Base-by-base conservation (phyloP, 2,797 vertebrate species). In the Mus minutoides region DNA sequence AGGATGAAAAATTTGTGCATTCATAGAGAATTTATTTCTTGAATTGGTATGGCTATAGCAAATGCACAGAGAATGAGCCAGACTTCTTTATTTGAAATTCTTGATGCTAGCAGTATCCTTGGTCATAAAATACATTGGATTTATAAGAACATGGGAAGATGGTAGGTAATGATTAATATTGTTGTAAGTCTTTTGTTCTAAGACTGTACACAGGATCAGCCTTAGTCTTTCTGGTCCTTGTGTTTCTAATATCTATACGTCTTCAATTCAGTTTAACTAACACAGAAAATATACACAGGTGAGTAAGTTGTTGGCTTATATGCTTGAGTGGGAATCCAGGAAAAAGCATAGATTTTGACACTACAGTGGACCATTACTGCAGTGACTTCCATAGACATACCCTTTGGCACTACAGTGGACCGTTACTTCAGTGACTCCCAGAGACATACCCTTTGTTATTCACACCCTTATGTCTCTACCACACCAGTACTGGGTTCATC, bases 11-110 rank as follows among this genome's bases (percentile, higher is more conserved):
- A 78, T 52, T 40, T 82, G 75, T 22, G 79, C 92, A 94, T 92
- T 92, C 40, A 89, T 58, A 58, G 3, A 37, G 75, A 92, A 91
- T 94, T 92, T 89, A 93, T 95, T 95, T 97, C 82, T 91, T 94
- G 31, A 79, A 69, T 96, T 94, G 31, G n/a, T 80, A 24, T 94
- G 76, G 67, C 80, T n/a, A 3, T 90, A 73, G 89, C 9, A 87
- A 78, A 95, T 56, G 86, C 43, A 31, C 90, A 11, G 52, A 37
- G 56, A 78, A 94, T 73, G 22, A 88, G 22, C 82, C 43, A 87
- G 54, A 69, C 31, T 83, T 40, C 78, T 83, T 83, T 95, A 46
- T 93, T 92, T 93, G 83, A 92, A 94, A 89, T 95, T 95, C 75
- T 73, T 89, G 43, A 56, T 79, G 40, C 52, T 26, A 58, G 94